A percentile compares a stretch with the other conserved stretches of the same genome.
Conservation (phyloP, 1,140 invertebrate species). For the Halesus radiatus region DNA sequence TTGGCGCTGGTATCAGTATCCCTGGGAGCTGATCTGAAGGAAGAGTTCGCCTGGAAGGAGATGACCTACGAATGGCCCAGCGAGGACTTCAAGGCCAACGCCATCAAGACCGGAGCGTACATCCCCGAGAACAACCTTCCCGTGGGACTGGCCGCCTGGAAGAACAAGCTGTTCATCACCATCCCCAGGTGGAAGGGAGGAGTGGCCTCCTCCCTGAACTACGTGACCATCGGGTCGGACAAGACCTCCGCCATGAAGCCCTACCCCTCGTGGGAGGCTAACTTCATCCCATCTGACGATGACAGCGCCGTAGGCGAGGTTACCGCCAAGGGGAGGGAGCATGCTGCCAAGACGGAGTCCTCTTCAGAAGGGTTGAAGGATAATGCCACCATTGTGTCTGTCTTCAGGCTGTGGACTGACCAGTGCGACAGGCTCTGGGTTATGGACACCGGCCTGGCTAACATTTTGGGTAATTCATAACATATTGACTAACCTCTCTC, state of each 20-base stretch:
- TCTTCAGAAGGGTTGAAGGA: conserved; percentile 64
- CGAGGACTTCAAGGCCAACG: conserved; percentile 70
- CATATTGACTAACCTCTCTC: neutral
- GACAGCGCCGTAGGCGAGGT: conserved; percentile 47
- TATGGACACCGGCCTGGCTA: conserved; percentile 80
- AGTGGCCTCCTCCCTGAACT: conserved; percentile 80
- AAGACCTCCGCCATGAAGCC: conserved; percentile 77
- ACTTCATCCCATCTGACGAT: conserved; percentile 70
- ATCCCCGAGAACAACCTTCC: conserved; percentile 73
- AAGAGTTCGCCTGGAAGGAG: conserved; percentile 77
- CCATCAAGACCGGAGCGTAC: conserved; percentile 72
- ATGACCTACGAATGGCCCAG: conserved; percentile 79
- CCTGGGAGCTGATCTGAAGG: conserved; percentile 64
- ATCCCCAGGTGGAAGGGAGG: conserved; percentile 83
- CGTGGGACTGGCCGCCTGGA: conserved; percentile 71
- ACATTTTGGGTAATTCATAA: conserved; percentile 73
- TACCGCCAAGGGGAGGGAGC: conserved; percentile 59
- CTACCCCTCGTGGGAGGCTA: conserved; percentile 79
- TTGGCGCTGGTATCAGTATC: conserved; percentile 60
- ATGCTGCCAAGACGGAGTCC: conserved; percentile 61
- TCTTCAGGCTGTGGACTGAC: conserved; percentile 77
- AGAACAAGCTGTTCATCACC: conserved; percentile 79
- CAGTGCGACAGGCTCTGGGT: conserved; percentile 82
- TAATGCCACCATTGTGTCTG: conserved; percentile 75
- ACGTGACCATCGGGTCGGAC: conserved; percentile 71